phyloP scores from a whole-genome alignment of 2,113 vertebrate genomes.

The Neodon shergylaensis region DNA sequence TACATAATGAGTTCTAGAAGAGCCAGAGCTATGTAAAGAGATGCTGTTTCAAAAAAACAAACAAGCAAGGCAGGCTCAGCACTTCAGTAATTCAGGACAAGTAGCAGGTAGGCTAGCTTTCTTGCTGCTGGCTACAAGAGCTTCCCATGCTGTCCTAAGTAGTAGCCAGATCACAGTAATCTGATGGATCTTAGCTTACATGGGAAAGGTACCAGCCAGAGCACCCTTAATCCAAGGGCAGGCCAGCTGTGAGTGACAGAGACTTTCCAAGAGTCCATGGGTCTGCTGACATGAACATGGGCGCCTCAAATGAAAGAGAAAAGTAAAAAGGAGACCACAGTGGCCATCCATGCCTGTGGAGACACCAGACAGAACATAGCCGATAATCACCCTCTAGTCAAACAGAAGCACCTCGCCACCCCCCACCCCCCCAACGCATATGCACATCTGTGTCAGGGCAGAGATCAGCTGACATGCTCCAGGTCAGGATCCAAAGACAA shows the following conservation, averaged over 20 bases:
- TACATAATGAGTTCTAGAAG: background rate
- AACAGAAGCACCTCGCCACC: background rate
- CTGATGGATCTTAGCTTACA: background rate
- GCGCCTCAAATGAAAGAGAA: background rate
- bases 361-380: background rate
- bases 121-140: too few relatives aligned
- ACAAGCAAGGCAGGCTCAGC: background rate
- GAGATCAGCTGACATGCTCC: too few relatives aligned
- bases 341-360: too few relatives aligned
- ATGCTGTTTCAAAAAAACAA: background rate
- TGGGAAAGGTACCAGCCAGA: background rate
- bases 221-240: background rate
- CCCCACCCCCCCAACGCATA: rapidly evolving
- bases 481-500: background rate
- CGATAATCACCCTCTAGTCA: background rate
- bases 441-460: background rate
- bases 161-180: background rate
- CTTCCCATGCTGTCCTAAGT: background rate
- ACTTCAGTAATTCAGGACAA: background rate
- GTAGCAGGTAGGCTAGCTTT: too few relatives aligned
- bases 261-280: too few relatives aligned
- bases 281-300: background rate
- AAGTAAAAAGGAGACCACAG: background rate
- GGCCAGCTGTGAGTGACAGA: background rate
- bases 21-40: background rate